Conservation (phyloP, 2,113 vertebrate species). For the Hyla sarda region DNA sequence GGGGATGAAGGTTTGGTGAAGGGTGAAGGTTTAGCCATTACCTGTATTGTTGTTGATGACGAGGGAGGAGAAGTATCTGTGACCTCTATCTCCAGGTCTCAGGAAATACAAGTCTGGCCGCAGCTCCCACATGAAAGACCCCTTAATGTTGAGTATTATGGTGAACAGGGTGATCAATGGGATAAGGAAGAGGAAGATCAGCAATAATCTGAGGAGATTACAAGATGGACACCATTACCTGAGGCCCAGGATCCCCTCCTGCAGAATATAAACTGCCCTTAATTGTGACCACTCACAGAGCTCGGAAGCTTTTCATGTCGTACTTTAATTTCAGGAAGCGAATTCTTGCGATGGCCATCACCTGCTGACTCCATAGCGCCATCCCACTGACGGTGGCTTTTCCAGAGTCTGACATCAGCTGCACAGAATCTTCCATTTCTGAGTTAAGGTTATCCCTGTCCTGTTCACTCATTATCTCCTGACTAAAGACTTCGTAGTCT, state of each 20-base stretch:
- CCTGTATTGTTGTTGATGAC: conserved; percentile 89
- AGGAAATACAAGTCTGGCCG: conserved; percentile 81
- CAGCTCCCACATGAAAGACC: conserved; percentile 73
- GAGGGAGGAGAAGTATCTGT: conserved; percentile 76
- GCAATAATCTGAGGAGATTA: conserved; percentile 76
- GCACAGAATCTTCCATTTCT: conserved; percentile 71
- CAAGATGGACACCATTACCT: too few relatives aligned
- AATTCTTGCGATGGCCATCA: conserved; percentile 78
- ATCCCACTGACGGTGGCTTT: conserved; percentile 61
- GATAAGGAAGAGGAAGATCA: conserved; percentile 73
- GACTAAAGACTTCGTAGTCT: conserved; percentile 71
- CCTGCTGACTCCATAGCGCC: conserved; percentile 88
- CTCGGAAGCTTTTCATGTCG: conserved; percentile 74
- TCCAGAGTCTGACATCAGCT: conserved; percentile 67
- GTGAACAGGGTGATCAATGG: too few relatives aligned
- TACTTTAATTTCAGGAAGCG: conserved; percentile 84
- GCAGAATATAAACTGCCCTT: too few relatives aligned
- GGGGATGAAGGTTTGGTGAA: too few relatives aligned
- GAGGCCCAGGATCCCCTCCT: too few relatives aligned
- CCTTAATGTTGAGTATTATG: too few relatives aligned
- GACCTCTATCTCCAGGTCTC: conserved; percentile 68
- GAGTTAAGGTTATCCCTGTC: conserved; percentile 58
- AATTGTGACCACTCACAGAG: conserved; percentile 66
- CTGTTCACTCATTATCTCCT: conserved; percentile 69
- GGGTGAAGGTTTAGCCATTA: conserved; percentile 63